These are phyloP conservation scores for Haliclystus octoradiatus DNA, from an alignment of 30 jellyfish, hydroid and myxozoan genomes.

Conservation along the genomic window DNA sequence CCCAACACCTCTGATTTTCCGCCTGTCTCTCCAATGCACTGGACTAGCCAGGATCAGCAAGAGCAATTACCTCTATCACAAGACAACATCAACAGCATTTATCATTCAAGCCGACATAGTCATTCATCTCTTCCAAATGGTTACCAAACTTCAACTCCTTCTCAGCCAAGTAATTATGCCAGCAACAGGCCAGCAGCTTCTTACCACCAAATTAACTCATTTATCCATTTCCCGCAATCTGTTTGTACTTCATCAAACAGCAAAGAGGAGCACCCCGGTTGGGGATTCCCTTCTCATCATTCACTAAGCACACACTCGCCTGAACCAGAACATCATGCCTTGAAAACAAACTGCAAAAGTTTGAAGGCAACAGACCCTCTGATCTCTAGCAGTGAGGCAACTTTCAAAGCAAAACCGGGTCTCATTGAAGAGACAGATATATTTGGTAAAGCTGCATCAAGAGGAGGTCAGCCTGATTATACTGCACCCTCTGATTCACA, in stretches of 20 bases:
- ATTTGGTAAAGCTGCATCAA: too few relatives aligned
- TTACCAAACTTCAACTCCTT: background rate
- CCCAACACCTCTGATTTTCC: conserved; percentile 21
- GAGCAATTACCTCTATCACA: conserved; percentile 27
- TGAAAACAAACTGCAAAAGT: background rate
- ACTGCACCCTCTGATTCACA: too few relatives aligned
- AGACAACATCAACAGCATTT: conserved; percentile 18
- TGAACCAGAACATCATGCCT: background rate
- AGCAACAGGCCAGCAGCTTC: background rate
- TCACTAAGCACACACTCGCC: background rate
- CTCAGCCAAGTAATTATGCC: background rate
- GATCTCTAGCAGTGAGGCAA: background rate
- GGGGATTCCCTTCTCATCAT: background rate
- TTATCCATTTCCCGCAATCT: conserved; percentile 74
- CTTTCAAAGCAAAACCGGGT: too few relatives aligned
- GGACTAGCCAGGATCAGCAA: conserved; percentile 49
- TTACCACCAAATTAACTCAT: conserved; percentile 31
- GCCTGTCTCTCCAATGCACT: conserved; percentile 29
- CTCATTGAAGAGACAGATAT: too few relatives aligned
- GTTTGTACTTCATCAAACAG: conserved; percentile 17
- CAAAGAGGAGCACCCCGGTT: conserved; percentile 21
- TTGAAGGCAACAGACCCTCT: background rate
- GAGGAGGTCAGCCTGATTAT: too few relatives aligned
- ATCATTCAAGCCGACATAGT: conserved; percentile 34
- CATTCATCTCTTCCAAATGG: background rate